These are phyloP conservation scores for Ophion ellenae DNA, from an alignment of 2,888 invertebrate genomes.

Conservation along the genomic window DNA sequence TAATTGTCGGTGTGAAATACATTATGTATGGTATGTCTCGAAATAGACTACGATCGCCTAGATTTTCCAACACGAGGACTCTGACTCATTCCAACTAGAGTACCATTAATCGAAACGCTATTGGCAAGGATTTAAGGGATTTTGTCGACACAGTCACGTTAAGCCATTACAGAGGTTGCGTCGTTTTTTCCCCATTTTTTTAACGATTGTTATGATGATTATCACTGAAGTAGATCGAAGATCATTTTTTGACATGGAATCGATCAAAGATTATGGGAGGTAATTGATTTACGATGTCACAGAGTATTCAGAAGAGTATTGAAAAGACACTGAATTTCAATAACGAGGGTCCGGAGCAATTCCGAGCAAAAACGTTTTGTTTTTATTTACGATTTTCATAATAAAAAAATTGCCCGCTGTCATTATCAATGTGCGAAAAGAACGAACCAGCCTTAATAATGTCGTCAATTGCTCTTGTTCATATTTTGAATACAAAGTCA, in stretches of 20 bases:
- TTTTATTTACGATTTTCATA: no score
- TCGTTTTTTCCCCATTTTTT: not conserved
- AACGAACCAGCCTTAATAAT: no score
- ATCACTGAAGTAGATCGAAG: not conserved
- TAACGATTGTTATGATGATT: not conserved
- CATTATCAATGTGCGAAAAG: no score
- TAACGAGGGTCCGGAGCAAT: no score
- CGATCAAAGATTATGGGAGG: not conserved
- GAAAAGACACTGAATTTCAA: not conserved
- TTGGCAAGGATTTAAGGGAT: constrained; percentile 42
- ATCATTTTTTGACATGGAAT: not conserved
- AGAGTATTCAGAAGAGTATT: not conserved
- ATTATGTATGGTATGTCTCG: constrained; percentile 41
- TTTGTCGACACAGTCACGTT: not conserved
- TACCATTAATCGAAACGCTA: constrained; percentile 35
- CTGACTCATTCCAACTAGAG: constrained; percentile 53
- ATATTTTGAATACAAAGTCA: no score
- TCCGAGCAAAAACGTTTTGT: no score
- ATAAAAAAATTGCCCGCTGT: no score
- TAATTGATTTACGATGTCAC: not conserved
- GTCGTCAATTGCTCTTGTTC: no score
- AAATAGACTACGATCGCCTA: constrained; percentile 67
- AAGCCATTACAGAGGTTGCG: not conserved
- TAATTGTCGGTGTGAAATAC: constrained; percentile 12
- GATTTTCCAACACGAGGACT: constrained; percentile 64